Base-by-base conservation (phyloP, 2,888 invertebrate genomes). In the Aphelenchoides bicaudatus region DNA sequence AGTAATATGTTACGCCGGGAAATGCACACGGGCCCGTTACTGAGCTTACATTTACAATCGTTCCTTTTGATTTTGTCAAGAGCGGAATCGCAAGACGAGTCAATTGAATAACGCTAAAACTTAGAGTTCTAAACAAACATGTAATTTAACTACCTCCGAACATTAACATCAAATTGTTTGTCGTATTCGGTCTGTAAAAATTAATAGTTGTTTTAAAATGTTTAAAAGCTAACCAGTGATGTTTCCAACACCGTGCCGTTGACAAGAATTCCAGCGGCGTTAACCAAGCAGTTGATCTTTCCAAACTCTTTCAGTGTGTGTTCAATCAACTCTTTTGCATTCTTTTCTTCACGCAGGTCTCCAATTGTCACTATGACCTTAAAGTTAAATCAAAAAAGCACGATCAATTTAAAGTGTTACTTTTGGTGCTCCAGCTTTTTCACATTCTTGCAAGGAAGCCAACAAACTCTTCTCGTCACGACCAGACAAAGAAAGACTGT, bases 11-110 rank as follows among this genome's bases (percentile, higher is more conserved):
- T 0, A 92, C 88, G 5, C 88, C 88, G 1, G 92, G 87, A 79
- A 94, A 93, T 46, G 93, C 86, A 75, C 92, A 84, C 25, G 91
- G 84, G 2, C 94, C 94, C 75, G 88, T 89, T 92, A 1, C 93
- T 10, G 23, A 62, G 19, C 23, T 94, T 0, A 96, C 88, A 80
- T 94, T 96, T 0, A 96, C 91, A 70, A 93, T 87, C 68, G 87
- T 89, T n/a, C 91, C 91, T 80, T 73, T 74, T 2, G 66, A 57
- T 5, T 63, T 58, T 39, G 71, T 69, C 25, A 78, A 59, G 47
- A 75, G 66, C 1, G 78, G 78, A 19, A 78, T 65, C 23, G 70
- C 73, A 3, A 65, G 59, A 30, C 71, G 68, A 8, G 74, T 77
- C 46, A 78, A 54, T 21, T 65, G 64, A 28, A 78, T 62, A 21